A percentile compares a stretch with the other conserved stretches of the same genome.
Evolutionary conservation across 2,113 vertebrate species (phyloP).

Genomic region (Gambusia affinis): DNA sequence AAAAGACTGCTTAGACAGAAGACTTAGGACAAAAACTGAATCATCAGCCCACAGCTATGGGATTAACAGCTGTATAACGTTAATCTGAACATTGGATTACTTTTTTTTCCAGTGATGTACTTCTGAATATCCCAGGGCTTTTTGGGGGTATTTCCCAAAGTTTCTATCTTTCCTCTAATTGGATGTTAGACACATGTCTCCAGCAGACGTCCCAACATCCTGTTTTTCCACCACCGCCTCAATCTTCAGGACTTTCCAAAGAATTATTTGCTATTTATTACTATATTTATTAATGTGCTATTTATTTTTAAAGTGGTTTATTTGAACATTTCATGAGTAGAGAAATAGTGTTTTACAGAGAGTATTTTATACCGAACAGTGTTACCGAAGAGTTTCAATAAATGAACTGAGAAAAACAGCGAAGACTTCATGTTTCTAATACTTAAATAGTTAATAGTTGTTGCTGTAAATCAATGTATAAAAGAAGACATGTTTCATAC

Average conservation of each 20-base stretch:
- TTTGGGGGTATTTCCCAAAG: slow-evolving; percentile 70
- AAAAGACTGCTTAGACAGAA: background rate
- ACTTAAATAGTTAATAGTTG: slow-evolving; percentile 7
- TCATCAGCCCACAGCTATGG: background rate
- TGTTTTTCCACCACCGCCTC: slow-evolving; percentile 38
- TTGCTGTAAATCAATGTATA: slow-evolving; percentile 30
- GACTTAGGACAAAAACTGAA: slow-evolving; percentile 2
- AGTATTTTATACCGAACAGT: slow-evolving; percentile 48
- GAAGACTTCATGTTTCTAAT: slow-evolving; percentile 42
- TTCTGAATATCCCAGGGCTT: slow-evolving; percentile 27
- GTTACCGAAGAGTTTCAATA: slow-evolving; percentile 58
- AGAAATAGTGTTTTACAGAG: slow-evolving; percentile 51
- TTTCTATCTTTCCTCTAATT: slow-evolving; percentile 61
- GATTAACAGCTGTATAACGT: slow-evolving; percentile 2
- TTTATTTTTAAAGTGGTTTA: slow-evolving; percentile 70
- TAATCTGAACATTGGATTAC: slow-evolving; percentile 4
- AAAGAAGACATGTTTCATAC: slow-evolving; percentile 12
- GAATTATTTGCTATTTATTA: slow-evolving; percentile 68
- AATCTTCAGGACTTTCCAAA: slow-evolving; percentile 70
- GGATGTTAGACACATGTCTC: slow-evolving; percentile 29
- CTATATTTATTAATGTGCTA: slow-evolving; percentile 72
- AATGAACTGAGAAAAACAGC: slow-evolving; percentile 55
- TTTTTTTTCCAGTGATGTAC: slow-evolving; percentile 2
- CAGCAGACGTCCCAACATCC: slow-evolving; percentile 49
- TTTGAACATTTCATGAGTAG: slow-evolving; percentile 52